phyloP scores from a whole-genome alignment of 2,113 vertebrate genomes.

The Eublepharis macularius region DNA sequence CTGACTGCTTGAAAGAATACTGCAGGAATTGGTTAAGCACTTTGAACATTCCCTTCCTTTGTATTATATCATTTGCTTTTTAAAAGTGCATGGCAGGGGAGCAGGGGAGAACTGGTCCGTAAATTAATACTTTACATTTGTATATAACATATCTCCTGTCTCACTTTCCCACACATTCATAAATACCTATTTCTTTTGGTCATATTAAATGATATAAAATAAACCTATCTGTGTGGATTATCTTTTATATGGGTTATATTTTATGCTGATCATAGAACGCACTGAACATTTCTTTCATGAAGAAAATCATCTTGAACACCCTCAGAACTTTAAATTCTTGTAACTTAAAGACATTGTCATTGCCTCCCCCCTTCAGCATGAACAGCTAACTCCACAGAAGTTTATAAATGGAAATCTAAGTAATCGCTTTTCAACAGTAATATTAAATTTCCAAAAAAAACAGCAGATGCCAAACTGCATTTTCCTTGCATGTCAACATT shows the following conservation, averaged over 20 bases:
- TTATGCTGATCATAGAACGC: neutral
- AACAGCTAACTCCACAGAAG: neutral
- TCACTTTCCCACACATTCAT: too few relatives aligned
- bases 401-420: neutral
- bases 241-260: neutral
- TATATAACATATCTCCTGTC: too few relatives aligned
- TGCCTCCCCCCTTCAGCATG: neutral
- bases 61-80: too few relatives aligned
- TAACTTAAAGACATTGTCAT: neutral
- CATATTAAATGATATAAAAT: neutral
- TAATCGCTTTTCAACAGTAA: slow-evolving; percentile 13
- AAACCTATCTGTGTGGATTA: neutral
- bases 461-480: slow-evolving; percentile 51
- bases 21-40: too few relatives aligned
- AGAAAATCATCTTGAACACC: neutral
- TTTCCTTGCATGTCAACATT: slow-evolving; percentile 32
- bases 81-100: too few relatives aligned
- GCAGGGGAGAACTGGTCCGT: too few relatives aligned
- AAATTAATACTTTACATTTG: too few relatives aligned
- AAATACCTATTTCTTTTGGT: too few relatives aligned
- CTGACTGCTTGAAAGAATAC: too few relatives aligned
- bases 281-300: neutral
- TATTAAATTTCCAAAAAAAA: slow-evolving; percentile 43
- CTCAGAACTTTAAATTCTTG: neutral
- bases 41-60: too few relatives aligned